Evolutionary conservation across 1,140 invertebrate genomes (phyloP).

Genomic region (Hyles euphorbiae): DNA sequence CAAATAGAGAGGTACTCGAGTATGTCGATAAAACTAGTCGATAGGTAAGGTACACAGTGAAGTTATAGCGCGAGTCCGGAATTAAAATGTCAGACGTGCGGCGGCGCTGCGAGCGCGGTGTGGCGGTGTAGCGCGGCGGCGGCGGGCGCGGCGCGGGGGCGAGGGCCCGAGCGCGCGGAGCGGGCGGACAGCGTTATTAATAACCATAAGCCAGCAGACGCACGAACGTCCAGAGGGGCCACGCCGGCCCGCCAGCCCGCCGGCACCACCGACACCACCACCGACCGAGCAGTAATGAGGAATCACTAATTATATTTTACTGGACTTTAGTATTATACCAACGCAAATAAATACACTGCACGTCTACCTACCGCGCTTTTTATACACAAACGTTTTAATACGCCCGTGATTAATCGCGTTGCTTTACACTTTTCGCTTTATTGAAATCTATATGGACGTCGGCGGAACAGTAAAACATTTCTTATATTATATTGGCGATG

Average conservation of each 20-base stretch:
- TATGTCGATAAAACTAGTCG: conserved; percentile 60
- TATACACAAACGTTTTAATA: conserved; percentile 3
- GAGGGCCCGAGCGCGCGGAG: conserved; percentile 25
- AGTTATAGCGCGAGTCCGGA: conserved; percentile 60
- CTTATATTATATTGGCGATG: no score
- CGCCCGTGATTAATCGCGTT: no score
- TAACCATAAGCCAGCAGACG: conserved; percentile 73
- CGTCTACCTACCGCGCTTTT: conserved; percentile 3
- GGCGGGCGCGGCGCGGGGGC: conserved; percentile 22
- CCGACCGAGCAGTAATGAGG: conserved; percentile 65
- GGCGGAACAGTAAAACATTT: no score
- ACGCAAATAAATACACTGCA: conserved; percentile 41
- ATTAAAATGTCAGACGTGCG: conserved; percentile 75
- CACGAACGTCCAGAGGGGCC: conserved; percentile 72
- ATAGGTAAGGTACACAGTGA: conserved; percentile 52
- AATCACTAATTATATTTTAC: conserved; percentile 75
- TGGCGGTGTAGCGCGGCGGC: conserved; percentile 15
- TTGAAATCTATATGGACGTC: no score
- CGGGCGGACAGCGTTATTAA: conserved; percentile 64
- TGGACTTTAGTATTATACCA: conserved; percentile 64
- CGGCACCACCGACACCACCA: background rate
- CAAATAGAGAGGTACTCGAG: background rate
- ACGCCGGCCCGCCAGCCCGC: conserved; percentile 26
- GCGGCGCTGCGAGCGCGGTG: conserved; percentile 50
- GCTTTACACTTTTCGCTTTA: no score